Evolutionary conservation across 2,888 invertebrate genomes (phyloP).

Genomic region (Scaptomyza reducta): DNA sequence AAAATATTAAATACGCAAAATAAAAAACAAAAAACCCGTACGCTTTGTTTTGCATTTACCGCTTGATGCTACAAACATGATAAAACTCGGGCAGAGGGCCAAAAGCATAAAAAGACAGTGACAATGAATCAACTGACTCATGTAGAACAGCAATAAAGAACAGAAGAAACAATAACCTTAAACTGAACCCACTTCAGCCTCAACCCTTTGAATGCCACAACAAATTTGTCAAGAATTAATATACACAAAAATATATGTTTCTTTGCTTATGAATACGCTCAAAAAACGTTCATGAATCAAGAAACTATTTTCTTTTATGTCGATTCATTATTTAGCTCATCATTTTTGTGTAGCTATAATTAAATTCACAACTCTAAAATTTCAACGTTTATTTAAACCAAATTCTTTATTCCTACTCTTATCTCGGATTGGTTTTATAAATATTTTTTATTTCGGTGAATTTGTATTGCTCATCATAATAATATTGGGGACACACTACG

Average conservation of each 20-base stretch:
- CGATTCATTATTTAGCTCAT: constrained; percentile 38
- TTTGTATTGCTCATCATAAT: constrained; percentile 37
- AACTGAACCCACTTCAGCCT: constrained; percentile 1
- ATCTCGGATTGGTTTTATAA: constrained; percentile 37
- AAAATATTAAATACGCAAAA: constrained; percentile 3
- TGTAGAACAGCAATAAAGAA: constrained; percentile 21
- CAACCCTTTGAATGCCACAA: constrained; percentile 33
- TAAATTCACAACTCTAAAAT: constrained; percentile 7
- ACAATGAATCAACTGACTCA: constrained; percentile 44
- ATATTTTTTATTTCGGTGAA: constrained; percentile 8
- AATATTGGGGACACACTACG: constrained; percentile 44
- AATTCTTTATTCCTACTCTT: constrained; percentile 19
- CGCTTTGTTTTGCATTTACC: constrained; percentile 42
- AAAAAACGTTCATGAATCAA: constrained; percentile 30
- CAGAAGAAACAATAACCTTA: constrained; percentile 16
- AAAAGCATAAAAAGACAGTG: constrained; percentile 20
- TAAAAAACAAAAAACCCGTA: constrained; percentile 26
- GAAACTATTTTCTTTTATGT: constrained; percentile 21
- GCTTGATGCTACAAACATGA: constrained; percentile 38
- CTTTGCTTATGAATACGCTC: constrained; percentile 28
- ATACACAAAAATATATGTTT: constrained; percentile 1
- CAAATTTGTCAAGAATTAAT: constrained; percentile 32
- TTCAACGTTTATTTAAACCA: constrained; percentile 21
- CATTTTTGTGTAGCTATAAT: constrained; percentile 30
- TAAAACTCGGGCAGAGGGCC: constrained; percentile 48